Base-by-base conservation (phyloP, 1,140 invertebrate species). In the Sycophaga agraensis region DNA sequence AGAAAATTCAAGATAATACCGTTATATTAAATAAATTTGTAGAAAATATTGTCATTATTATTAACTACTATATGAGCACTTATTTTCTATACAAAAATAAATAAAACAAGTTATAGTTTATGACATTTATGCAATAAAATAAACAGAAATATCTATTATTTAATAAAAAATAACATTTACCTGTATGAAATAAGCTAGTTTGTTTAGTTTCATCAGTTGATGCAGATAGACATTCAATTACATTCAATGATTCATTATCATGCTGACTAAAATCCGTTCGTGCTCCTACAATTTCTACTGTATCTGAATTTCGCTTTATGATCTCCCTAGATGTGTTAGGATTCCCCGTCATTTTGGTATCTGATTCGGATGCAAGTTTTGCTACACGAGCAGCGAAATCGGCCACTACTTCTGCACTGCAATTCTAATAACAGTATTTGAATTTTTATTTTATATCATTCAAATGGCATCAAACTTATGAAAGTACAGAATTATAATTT, bases 331-430 rank as follows among this genome's bases (percentile, higher is more conserved):
- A 16, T 16, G 12, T 1, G 17, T 8, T n/a, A 35, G 31, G 11
- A 37, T 37, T 48, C 26, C 37, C 42, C 9, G n/a, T n/a, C n/a
- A 12, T 12, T 24, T 57, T 22, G 21, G 21, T 24, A 35, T 22
- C 67, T 67, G 63, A 66, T 53, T 77, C 76, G 49, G 68, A 73
- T 43, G 70, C 67, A 12, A 68, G 51, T 68, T 76, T 76, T 6
- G 74, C 73, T 21, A 80, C 77, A 9, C 68, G 70, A 17, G 73
- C 75, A 46, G 75, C 76, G 55, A 80, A 79, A 55, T 73, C 70
- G 21, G 75, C 77, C 46, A 69, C 68, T 54, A 78, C 69, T 64
- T 70, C 71, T 8, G 67, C 72, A 53, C 60, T 65, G 46, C 31
- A 55, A 45, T 28, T 55, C 59, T 61, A n/a, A 40, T 34, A 61